A percentile compares a stretch with the other conserved stretches of the same genome.
phyloP scores from a whole-genome alignment of 92 coral and sea anemone genomes.

The Palythoa heliodiscus region DNA sequence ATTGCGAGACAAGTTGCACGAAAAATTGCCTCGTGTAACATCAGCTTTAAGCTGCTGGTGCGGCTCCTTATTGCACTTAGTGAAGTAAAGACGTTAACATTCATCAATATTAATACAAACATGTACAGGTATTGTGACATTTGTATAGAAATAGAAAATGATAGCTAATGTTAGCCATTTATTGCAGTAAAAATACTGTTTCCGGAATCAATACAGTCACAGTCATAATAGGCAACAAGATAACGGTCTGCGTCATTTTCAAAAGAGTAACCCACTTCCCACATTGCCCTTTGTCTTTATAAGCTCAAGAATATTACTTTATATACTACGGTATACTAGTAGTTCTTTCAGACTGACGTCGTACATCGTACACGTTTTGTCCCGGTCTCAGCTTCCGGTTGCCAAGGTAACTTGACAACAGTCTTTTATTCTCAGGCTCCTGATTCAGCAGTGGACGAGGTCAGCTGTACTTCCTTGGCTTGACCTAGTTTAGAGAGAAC shows the following conservation, averaged over 20 bases:
- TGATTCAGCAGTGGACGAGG: background rate
- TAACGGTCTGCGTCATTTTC: background rate
- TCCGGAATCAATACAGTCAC: background rate
- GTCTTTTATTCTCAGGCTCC: too few species aligned
- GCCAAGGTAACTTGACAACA: too few species aligned
- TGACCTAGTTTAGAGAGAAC: background rate
- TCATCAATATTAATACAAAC: conserved; percentile 5
- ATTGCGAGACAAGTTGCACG: too few species aligned
- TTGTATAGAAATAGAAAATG: background rate
- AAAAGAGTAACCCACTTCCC: background rate
- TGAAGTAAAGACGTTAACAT: background rate
- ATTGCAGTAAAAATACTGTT: background rate
- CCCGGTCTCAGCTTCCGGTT: too few species aligned
- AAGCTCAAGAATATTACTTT: too few species aligned
- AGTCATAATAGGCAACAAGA: background rate
- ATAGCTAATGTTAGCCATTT: background rate
- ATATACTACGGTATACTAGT: too few species aligned
- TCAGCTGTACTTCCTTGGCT: background rate
- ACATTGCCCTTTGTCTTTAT: background rate
- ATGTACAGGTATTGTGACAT: conserved; percentile 9
- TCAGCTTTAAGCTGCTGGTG: background rate
- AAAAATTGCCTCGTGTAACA: too few species aligned
- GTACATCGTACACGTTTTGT: too few species aligned
- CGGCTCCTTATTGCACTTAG: background rate
- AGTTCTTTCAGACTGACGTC: too few species aligned